Evolutionary conservation across 2,113 vertebrate genomes (phyloP).

Genomic region (Morone saxatilis): DNA sequence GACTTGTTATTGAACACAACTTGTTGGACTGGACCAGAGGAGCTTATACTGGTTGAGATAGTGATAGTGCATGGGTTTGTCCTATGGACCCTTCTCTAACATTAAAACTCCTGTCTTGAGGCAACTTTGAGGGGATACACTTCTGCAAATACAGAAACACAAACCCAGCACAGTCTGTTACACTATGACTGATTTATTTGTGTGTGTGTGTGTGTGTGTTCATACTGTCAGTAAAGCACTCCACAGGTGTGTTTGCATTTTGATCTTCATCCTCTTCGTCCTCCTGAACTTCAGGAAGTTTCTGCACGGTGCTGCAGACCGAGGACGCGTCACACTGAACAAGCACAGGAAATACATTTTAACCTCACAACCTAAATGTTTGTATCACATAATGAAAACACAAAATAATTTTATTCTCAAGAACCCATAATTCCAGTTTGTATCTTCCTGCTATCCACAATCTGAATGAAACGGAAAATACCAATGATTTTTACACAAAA

Average conservation of each 20-base stretch:
- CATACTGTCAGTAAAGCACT: conserved; percentile 90
- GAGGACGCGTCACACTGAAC: conserved; percentile 78
- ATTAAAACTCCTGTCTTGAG: too few relatives aligned
- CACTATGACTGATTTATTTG: not conserved
- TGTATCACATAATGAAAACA: not conserved
- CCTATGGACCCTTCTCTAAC: too few relatives aligned
- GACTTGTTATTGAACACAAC: too few relatives aligned
- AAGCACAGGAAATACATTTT: not conserved
- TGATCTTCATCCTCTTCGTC: conserved; percentile 29
- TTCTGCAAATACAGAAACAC: too few relatives aligned
- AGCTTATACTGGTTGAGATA: too few relatives aligned
- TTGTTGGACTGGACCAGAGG: too few relatives aligned
- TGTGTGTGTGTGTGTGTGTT: not conserved
- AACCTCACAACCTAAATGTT: not conserved
- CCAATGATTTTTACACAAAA: too few relatives aligned
- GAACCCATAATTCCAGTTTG: not conserved
- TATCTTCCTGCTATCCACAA: not conserved
- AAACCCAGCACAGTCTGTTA: too few relatives aligned
- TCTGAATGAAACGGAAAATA: too few relatives aligned
- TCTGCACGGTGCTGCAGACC: conserved; percentile 89
- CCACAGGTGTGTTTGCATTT: conserved; percentile 78
- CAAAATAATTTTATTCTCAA: not conserved
- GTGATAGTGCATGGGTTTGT: too few relatives aligned
- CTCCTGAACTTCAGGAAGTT: conserved; percentile 77
- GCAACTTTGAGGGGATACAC: too few relatives aligned